Base-by-base conservation (phyloP, 2,113 vertebrate species). In the Orientallactaga bullata region DNA sequence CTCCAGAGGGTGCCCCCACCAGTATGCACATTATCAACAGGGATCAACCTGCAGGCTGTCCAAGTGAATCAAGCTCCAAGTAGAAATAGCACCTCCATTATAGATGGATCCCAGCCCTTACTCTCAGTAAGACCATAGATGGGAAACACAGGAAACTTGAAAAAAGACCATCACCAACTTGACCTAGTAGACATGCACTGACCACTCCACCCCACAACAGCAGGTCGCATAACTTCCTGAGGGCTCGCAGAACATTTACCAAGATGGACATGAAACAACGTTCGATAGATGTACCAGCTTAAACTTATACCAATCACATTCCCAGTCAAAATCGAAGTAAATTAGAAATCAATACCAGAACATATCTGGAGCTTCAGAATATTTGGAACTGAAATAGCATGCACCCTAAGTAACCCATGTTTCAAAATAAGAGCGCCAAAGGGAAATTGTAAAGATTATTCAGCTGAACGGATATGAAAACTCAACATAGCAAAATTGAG, bases 381-480 rank as follows among this genome's bases (percentile, higher is more conserved):
- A 84, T 51, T 79, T 73, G 35, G 32, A 61, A 51, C 58, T 11
- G 47, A 13, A 71, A 24, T 7, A 71, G n/a, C 58, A 47, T 30
- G 30, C 12, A 26, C 10, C 47, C 24, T 58, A 24, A 78, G 55
- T 66, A 85, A 35, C 26, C 65, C 21, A 13, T 55, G 78, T 47
- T 21, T 88, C 23, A 42, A 9, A 51, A 60, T 20, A 92, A 73
- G 16, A 89, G 60, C 60, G 39, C 37, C 51, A 30, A 84, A 72
- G 32, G 60, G 65, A 66, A 78, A 73, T 17, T 37, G 3, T n/a
- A 26, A 76, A 35, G 35, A 6, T 13, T 28, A 65, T 79, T 73
- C 5, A 93, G 39, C n/a, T 61, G 78, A 89, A n/a, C 71, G 86
- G 73, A 84, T 82, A 23, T 66, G 58, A 60, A 95, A 83, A 28